Evolutionary conservation across 2,113 vertebrate genomes (phyloP).

Genomic region (Melanocharis versteri): DNA sequence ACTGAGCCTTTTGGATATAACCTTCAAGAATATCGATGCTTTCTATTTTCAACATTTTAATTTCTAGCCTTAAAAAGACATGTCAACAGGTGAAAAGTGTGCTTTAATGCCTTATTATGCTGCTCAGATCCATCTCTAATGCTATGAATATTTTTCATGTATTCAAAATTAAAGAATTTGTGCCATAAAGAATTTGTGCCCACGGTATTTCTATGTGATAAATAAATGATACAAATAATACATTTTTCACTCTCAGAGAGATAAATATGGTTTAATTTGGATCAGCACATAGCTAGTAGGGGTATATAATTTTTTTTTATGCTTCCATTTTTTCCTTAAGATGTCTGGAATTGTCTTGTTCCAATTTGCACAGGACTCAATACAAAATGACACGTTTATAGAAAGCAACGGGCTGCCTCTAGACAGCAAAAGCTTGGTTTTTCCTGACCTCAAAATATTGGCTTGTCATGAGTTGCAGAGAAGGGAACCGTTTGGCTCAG

Average conservation of each 20-base stretch:
- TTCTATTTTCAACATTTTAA: slow-evolving; percentile 7
- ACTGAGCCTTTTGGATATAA: slow-evolving; percentile 9
- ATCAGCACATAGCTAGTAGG: background rate
- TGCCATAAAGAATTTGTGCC: background rate
- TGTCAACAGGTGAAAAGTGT: slow-evolving; percentile 5
- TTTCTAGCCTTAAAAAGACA: slow-evolving; percentile 9
- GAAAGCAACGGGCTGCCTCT: background rate
- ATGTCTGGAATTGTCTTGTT: background rate
- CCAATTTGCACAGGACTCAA: background rate
- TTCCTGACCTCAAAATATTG: background rate
- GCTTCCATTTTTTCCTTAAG: background rate
- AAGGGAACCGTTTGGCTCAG: background rate
- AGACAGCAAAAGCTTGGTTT: background rate
- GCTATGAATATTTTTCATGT: background rate
- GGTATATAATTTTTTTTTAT: background rate
- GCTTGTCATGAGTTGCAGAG: background rate
- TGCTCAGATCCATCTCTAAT: background rate
- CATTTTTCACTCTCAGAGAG: background rate
- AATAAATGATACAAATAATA: background rate
- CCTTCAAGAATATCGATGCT: slow-evolving; percentile 30
- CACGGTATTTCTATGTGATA: background rate
- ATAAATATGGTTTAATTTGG: background rate
- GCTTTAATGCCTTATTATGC: slow-evolving; percentile 15
- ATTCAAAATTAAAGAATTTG: background rate
- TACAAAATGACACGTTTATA: background rate